phyloP scores from a whole-genome alignment of 2,888 invertebrate species.

The Steinernema scapterisci region DNA sequence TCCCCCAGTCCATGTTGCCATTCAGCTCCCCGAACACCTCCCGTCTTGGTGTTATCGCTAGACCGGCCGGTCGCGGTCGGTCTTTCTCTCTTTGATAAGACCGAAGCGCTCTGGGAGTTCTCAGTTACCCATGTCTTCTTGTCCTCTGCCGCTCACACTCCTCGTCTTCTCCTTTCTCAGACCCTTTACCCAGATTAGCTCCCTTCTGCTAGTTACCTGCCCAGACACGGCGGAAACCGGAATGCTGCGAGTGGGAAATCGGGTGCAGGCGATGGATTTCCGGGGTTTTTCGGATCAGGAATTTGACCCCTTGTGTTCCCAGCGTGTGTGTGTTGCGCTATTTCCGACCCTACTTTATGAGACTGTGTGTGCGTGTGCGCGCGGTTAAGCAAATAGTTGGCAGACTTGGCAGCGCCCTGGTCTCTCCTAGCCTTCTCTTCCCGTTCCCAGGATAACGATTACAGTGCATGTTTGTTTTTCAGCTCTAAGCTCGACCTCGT shows the following conservation, averaged over 20 bases:
- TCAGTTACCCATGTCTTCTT: background rate
- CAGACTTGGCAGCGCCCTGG: background rate
- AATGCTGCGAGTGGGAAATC: too few species aligned
- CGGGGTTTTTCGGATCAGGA: too few species aligned
- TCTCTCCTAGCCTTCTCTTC: background rate
- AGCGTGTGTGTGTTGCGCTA: too few species aligned
- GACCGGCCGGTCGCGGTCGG: too few species aligned
- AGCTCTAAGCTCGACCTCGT: constrained; percentile 31
- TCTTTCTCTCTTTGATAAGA: too few species aligned
- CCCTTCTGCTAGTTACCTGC: background rate
- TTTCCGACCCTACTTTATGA: too few species aligned
- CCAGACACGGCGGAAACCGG: too few species aligned
- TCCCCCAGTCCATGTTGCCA: background rate
- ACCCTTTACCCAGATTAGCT: background rate
- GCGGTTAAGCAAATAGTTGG: background rate
- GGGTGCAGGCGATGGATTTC: too few species aligned
- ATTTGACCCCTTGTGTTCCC: too few species aligned
- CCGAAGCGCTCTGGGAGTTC: background rate
- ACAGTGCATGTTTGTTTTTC: constrained; percentile 27
- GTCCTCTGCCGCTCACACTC: background rate
- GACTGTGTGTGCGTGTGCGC: background rate
- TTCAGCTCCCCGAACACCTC: background rate
- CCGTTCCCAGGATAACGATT: background rate
- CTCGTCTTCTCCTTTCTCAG: background rate
- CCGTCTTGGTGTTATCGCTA: background rate